Percentiles rank a stretch among this genome's conserved stretches.
Evolutionary conservation across 2,888 invertebrate genomes (phyloP).

Genomic region (Andrena trimmerana): DNA sequence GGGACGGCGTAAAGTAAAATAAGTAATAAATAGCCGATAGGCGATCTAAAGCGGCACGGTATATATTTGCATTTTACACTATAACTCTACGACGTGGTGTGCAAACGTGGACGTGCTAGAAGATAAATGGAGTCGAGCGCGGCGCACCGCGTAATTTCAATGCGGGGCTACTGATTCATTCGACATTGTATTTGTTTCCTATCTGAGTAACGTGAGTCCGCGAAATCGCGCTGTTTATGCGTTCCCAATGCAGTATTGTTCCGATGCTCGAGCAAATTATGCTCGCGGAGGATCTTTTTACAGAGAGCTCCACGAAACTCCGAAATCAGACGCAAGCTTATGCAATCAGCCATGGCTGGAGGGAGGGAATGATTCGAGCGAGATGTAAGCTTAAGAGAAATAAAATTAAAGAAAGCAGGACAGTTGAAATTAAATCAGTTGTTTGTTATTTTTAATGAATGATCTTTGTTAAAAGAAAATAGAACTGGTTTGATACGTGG

Average conservation of each 20-base stretch:
- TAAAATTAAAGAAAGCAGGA: too few species aligned
- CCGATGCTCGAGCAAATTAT: conserved; percentile 7
- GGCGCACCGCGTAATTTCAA: conserved; percentile 55
- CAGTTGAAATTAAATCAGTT: background rate
- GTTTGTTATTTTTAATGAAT: background rate
- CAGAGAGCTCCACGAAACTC: background rate
- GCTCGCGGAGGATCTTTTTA: background rate
- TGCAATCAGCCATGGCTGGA: background rate
- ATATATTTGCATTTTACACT: conserved; percentile 56
- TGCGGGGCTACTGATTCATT: conserved; percentile 53
- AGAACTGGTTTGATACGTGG: background rate
- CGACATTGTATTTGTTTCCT: conserved; percentile 58
- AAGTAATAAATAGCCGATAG: conserved; percentile 58
- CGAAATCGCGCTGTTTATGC: conserved; percentile 48
- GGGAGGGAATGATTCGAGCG: background rate
- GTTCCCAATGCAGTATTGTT: conserved; percentile 29
- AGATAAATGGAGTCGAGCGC: conserved; percentile 55
- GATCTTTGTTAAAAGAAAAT: background rate
- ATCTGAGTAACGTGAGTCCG: conserved; percentile 48
- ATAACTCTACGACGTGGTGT: conserved; percentile 27
- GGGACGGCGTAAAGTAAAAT: conserved; percentile 40
- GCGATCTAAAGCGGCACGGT: conserved; percentile 53
- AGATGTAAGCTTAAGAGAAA: too few species aligned
- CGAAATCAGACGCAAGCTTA: background rate
- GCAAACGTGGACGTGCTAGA: conserved; percentile 29